A percentile compares a stretch with the other conserved stretches of the same genome.
These are phyloP conservation scores for Ondatra zibethicus DNA, from an alignment of 2,113 vertebrate genomes.

Conservation along the genomic window DNA sequence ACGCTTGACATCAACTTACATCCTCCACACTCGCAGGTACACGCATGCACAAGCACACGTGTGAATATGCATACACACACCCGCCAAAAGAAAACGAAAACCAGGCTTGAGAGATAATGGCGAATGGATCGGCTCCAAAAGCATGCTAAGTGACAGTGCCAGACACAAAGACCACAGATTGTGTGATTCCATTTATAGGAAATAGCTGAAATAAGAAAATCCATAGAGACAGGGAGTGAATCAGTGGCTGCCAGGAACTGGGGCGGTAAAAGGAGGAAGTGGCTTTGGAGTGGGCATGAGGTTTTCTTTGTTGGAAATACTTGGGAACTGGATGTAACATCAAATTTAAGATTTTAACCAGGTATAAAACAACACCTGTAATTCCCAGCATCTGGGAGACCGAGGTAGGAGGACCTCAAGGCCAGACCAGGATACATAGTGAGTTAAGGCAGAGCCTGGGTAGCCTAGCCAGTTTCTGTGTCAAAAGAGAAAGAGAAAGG, in stretches of 20 bases:
- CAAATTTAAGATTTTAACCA: background rate
- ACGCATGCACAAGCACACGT: background rate
- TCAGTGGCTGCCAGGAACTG: background rate
- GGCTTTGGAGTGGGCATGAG: background rate
- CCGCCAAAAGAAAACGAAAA: background rate
- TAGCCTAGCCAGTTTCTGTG: background rate
- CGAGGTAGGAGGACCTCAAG: background rate
- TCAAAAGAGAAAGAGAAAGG: background rate
- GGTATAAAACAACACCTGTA: background rate
- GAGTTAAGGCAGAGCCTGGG: background rate
- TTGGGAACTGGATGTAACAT: background rate
- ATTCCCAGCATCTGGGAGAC: background rate
- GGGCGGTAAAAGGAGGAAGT: background rate
- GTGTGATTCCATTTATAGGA: background rate
- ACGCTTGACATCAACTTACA: background rate
- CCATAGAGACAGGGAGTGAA: background rate
- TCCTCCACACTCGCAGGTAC: background rate
- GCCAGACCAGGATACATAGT: background rate
- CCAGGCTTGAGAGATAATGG: background rate
- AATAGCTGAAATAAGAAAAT: background rate
- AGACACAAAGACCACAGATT: background rate
- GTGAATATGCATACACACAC: background rate
- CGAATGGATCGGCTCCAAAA: background rate
- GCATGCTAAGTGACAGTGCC: background rate
- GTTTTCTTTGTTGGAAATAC: background rate